phyloP scores from a whole-genome alignment of 2,888 invertebrate genomes.

The Odontomyia ornata region DNA sequence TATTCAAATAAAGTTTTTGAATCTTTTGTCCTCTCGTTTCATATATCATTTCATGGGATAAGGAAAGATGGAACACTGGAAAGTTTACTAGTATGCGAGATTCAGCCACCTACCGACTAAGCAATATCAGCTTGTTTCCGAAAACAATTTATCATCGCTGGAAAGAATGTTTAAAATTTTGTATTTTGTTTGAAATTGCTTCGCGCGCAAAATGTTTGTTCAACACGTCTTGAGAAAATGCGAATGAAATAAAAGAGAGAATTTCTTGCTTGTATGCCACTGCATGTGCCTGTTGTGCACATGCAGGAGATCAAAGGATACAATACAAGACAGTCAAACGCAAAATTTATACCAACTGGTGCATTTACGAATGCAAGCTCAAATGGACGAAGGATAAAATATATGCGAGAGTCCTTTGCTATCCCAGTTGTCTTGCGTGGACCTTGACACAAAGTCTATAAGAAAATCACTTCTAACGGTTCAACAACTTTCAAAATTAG shows the following conservation, averaged over 20 bases:
- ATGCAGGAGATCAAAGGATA: too few species aligned
- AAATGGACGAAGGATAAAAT: too few species aligned
- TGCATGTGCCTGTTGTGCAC: too few species aligned
- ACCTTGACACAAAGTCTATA: too few species aligned
- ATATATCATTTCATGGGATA: constrained; percentile 29
- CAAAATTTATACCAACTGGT: too few species aligned
- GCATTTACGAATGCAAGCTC: too few species aligned
- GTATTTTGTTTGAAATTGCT: neutral
- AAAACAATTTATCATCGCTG: constrained; percentile 25
- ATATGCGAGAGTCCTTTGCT: too few species aligned
- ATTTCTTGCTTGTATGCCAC: neutral
- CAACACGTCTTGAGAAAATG: neutral
- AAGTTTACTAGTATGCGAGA: neutral
- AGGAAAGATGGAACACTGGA: constrained; percentile 11
- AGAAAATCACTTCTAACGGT: too few species aligned
- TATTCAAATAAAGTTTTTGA: constrained; percentile 31
- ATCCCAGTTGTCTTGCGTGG: too few species aligned
- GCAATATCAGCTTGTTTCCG: neutral
- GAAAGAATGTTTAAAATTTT: constrained; percentile 16
- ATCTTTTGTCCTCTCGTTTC: constrained; percentile 11
- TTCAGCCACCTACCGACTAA: neutral
- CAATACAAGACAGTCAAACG: too few species aligned
- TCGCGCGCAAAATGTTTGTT: neutral
- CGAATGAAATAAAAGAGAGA: neutral
- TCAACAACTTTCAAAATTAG: too few species aligned